These are phyloP conservation scores for Leucoraja erinaceus DNA, from an alignment of 2,113 vertebrate genomes.

Conservation along the genomic window DNA sequence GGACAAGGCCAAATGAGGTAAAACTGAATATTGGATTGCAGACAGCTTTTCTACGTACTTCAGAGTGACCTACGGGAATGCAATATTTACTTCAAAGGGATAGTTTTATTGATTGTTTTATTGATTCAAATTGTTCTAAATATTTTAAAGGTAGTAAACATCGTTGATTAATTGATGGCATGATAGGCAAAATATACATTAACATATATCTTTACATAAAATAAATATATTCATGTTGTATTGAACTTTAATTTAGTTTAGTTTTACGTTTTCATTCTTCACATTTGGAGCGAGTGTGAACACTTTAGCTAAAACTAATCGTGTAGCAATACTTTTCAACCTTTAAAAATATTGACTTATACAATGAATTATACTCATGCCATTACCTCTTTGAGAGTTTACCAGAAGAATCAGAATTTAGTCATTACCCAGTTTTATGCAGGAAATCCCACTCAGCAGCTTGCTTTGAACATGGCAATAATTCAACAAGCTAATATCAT, in stretches of 20 bases:
- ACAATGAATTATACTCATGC: background rate
- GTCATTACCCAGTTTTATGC: background rate
- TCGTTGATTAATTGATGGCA: background rate
- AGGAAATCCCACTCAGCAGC: background rate
- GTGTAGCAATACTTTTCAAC: background rate
- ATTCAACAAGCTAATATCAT: background rate
- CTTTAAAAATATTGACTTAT: background rate
- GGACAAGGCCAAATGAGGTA: slow-evolving; percentile 35
- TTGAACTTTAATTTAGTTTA: background rate
- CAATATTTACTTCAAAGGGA: slow-evolving; percentile 27
- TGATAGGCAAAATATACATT: background rate
- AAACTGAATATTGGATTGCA: slow-evolving; percentile 21
- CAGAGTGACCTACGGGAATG: background rate
- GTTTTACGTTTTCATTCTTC: background rate
- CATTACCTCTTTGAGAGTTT: background rate
- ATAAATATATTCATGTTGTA: background rate
- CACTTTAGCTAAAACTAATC: background rate
- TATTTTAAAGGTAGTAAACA: background rate
- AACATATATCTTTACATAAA: background rate
- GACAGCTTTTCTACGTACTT: slow-evolving; percentile 26
- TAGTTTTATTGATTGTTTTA: slow-evolving; percentile 11
- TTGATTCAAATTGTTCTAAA: background rate
- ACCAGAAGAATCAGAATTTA: background rate
- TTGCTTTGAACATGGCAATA: background rate
- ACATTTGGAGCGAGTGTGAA: background rate